These are phyloP conservation scores for Cinara cedri DNA, from an alignment of 2,888 invertebrate genomes.

Conservation along the genomic window DNA sequence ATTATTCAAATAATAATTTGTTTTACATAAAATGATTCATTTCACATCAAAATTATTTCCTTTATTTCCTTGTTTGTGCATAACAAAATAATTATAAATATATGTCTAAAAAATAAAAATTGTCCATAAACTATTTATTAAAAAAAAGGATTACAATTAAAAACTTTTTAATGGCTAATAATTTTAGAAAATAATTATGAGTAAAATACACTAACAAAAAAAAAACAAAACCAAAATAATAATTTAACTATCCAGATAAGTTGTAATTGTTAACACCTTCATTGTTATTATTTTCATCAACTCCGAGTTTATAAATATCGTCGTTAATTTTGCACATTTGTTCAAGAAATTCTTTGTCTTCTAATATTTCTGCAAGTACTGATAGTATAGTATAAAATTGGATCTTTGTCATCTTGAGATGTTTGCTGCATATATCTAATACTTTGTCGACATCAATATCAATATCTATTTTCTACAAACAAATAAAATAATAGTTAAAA, in stretches of 20 bases:
- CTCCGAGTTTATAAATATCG: constrained; percentile 69
- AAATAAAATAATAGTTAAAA: constrained; percentile 59
- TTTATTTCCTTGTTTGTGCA: too few species aligned
- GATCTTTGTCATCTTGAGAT: constrained; percentile 72
- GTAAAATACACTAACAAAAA: constrained; percentile 4
- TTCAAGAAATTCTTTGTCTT: constrained; percentile 74
- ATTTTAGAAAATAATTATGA: background rate
- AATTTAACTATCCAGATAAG: constrained; percentile 46
- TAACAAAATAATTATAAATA: background rate
- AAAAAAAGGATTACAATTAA: background rate
- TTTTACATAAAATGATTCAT: background rate
- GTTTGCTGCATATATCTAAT: constrained; percentile 74
- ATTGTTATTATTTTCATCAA: constrained; percentile 53
- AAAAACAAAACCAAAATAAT: background rate
- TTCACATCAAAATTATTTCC: constrained; percentile 11
- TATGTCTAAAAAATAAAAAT: background rate
- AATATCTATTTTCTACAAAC: constrained; percentile 61
- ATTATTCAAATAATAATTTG: background rate
- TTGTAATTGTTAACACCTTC: constrained; percentile 45
- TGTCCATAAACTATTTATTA: background rate
- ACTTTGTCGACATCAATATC: constrained; percentile 67
- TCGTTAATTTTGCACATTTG: constrained; percentile 82
- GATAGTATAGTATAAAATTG: constrained; percentile 71
- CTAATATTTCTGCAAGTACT: constrained; percentile 72
- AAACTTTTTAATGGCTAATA: background rate